Base-by-base conservation (phyloP, 2,797 vertebrate genomes). In the Balearica regulorum region DNA sequence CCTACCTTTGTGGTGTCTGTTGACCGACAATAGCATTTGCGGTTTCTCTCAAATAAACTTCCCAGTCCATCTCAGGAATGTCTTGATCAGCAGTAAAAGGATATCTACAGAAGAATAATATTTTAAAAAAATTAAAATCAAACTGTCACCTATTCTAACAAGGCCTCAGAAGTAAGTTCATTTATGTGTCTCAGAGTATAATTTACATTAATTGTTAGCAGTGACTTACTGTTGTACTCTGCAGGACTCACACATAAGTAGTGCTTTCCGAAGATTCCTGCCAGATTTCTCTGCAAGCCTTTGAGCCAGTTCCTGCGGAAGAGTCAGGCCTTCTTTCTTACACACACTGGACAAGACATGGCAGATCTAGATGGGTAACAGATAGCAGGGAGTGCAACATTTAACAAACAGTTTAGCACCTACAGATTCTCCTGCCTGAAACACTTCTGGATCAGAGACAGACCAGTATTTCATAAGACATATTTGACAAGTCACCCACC, bases 191-290 rank as follows among this genome's bases (percentile, higher is more conserved):
- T 25, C 22, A 51, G 6, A 76, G 22, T 6, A 8, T 28, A 39
- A 68, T 37, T 66, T 22, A 29, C 5, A 49, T 35, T 43, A 25
- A 25, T 19, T 75, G 62, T 64, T 33, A 58, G 37, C 41, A 65
- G 14, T 14, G 35, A 99, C 99, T 98, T 97, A 99, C 99, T 99
- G 99, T 91, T 99, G 99, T 54, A 99, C 99, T 97, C 99, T 98
- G 98, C 99, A 99, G 85, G 99, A 99, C 92, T 99, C 99, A 5
- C 99, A 99, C 99, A 99, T 99, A 44, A 99, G 97, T 10, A 99
- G 97, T 1, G 99, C 99, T 96, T 99, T 99, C 60, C 99, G 98
- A 62, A 99, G 99, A 96, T 99, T 99, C 79, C 99, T 98, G 62
- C 98, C 98, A 16, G 99, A 99, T 93, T 99, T 99, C 91, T 99